These are phyloP conservation scores for Pseudorectes ferrugineus DNA, from an alignment of 2,113 vertebrate genomes.

Conservation along the genomic window DNA sequence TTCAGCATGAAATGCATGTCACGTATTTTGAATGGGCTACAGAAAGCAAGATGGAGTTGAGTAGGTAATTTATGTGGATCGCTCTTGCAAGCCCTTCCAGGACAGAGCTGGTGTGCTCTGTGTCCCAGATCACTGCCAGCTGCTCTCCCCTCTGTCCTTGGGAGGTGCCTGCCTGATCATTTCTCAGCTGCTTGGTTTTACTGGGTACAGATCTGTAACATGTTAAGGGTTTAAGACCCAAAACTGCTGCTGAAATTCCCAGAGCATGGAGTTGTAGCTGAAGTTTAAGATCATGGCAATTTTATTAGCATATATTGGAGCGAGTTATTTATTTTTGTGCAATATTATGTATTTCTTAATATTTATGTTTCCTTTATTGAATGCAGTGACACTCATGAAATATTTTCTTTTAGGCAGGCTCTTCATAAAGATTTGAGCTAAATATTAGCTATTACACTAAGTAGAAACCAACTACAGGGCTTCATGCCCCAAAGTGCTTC, in stretches of 20 bases:
- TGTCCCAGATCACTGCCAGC: background rate
- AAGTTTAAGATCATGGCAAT: background rate
- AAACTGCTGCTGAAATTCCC: background rate
- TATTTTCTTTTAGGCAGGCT: background rate
- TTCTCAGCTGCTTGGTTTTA: background rate
- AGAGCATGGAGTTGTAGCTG: background rate
- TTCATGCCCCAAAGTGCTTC: background rate
- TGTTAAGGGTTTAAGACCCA: background rate
- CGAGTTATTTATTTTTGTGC: background rate
- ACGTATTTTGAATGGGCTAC: background rate
- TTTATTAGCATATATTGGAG: background rate
- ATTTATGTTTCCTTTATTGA: background rate
- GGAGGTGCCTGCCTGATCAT: rapidly evolving
- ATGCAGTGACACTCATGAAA: background rate
- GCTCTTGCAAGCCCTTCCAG: background rate
- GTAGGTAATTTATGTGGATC: background rate
- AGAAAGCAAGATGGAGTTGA: background rate
- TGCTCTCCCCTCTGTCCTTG: background rate
- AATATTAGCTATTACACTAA: background rate
- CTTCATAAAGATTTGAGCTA: background rate
- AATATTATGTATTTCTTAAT: background rate
- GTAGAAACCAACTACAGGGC: background rate
- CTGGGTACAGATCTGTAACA: background rate
- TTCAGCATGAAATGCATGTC: background rate
- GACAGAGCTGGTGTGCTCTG: background rate